These are phyloP conservation scores for Anniella stebbinsi DNA, from an alignment of 2,797 vertebrate species.

Conservation along the genomic window DNA sequence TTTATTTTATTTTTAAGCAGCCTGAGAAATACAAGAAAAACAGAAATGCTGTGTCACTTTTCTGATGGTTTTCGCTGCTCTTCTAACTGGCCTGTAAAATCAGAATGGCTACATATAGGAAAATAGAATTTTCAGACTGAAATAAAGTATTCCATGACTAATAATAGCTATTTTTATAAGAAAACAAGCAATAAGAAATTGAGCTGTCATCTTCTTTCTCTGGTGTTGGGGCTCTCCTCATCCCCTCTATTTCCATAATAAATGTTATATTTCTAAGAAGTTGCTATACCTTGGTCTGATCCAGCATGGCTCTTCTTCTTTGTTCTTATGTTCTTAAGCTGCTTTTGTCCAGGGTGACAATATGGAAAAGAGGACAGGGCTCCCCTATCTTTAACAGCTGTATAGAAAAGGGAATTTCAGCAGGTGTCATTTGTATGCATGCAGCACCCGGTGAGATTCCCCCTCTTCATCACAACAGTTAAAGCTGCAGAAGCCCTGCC, in stretches of 20 bases:
- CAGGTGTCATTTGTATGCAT: no score
- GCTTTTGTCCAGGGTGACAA: no score
- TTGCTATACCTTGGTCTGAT: background rate
- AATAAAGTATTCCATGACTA: constrained; percentile 11
- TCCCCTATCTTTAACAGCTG: no score
- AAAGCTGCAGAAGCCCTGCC: no score
- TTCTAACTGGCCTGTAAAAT: constrained; percentile 44
- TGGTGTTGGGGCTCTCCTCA: background rate
- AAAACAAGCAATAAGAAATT: background rate
- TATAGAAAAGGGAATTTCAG: no score
- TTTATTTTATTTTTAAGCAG: constrained; percentile 48
- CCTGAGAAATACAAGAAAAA: constrained; percentile 47
- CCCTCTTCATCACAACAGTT: no score
- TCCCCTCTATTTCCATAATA: background rate
- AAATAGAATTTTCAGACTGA: constrained; percentile 20
- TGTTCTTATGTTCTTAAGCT: no score
- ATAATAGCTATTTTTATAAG: constrained; percentile 15
- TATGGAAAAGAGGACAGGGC: no score
- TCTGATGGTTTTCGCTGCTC: constrained; percentile 43
- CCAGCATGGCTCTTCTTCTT: no score
- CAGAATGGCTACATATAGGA: constrained; percentile 19
- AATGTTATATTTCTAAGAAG: background rate
- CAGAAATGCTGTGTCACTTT: constrained; percentile 59
- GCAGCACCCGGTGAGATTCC: no score
- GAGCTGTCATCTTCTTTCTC: background rate